Percentiles rank a stretch among this genome's conserved stretches.
Evolutionary conservation across 2,113 vertebrate species (phyloP).

Genomic region (Colaptes auratus): DNA sequence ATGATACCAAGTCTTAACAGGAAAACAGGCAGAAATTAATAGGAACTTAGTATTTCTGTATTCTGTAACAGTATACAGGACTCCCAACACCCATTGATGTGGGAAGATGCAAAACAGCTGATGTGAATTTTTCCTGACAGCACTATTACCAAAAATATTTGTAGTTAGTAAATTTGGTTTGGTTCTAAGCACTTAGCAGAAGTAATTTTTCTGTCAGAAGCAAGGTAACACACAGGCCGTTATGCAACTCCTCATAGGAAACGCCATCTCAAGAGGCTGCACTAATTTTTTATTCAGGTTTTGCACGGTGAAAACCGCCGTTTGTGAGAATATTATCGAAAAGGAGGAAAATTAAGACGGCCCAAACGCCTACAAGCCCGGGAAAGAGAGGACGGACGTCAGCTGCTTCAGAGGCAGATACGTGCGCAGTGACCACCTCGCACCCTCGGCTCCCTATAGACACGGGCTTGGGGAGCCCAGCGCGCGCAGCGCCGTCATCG

Average conservation of each 20-base stretch:
- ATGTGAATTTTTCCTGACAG: not conserved
- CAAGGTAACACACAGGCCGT: no score
- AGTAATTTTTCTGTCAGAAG: fast-evolving
- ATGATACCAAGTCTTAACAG: fast-evolving
- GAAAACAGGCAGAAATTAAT: not conserved
- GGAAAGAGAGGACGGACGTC: fast-evolving
- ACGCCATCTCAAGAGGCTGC: no score
- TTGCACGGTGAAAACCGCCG: not conserved
- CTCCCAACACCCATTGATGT: not conserved
- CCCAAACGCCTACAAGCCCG: no score
- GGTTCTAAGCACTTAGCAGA: fast-evolving
- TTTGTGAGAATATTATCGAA: fast-evolving
- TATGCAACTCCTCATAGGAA: not conserved
- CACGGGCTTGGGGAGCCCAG: no score
- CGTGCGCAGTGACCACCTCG: fast-evolving
- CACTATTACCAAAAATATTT: not conserved
- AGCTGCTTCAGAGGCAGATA: no score
- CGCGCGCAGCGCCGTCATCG: no score
- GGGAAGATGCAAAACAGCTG: fast-evolving
- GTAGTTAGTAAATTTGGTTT: not conserved
- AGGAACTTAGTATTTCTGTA: fast-evolving
- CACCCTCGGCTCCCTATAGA: not conserved
- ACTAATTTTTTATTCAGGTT: not conserved
- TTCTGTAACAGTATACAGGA: not conserved
- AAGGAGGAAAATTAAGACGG: fast-evolving